Evolutionary conservation across 2,113 vertebrate genomes (phyloP), one percentile per base, ranked within the genome.

Genomic region (Catagonus wagneri): DNA sequence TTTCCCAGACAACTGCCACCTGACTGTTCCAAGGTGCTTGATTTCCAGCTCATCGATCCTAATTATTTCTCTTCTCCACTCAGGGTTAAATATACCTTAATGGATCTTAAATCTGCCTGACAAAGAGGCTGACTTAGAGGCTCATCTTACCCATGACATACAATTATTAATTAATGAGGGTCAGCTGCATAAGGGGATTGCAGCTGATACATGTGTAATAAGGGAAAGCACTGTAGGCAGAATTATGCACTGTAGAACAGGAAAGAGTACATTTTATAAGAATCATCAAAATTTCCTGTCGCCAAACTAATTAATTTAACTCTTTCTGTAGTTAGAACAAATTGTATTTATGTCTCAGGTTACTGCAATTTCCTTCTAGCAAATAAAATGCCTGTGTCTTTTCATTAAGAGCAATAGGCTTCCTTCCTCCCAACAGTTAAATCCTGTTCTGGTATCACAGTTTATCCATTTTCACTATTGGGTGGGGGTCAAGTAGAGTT

Each of bases 91-190:
- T 96, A 97, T 96, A 95, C 95, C 79, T 93, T 98, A 97, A 98
- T 98, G 97, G 97, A 97, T 93, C 86, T 97, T 95, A 96, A 97
- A 95, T 97, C 86, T 93, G 79, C 79, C 92, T 3, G 1, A 89
- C 95, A 93, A 94, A 96, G 89, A 96, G 95, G 81, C 89, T 95
- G 93, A 93, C 88, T 94, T 93, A 81, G 81, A 97, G 63, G 90
- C 88, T 97, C 94, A 78, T 97, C 97, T 97, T 97, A 93, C 86
- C 81, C 89, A 89, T 89, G 97, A 92, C 94, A 97, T 97, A 54
- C 27, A 68, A 93, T 97, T 97, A 97, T 97, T 97, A 97, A 97
- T 98, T 97, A 97, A 97, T 97, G 97, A 98, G 95, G 95, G 96
- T 98, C 96, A 95, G 93, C 75, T 84, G 91, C 65, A 50, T 68